Conservation (phyloP, 2,113 vertebrate genomes). For the Chaetorhynchus papuensis region DNA sequence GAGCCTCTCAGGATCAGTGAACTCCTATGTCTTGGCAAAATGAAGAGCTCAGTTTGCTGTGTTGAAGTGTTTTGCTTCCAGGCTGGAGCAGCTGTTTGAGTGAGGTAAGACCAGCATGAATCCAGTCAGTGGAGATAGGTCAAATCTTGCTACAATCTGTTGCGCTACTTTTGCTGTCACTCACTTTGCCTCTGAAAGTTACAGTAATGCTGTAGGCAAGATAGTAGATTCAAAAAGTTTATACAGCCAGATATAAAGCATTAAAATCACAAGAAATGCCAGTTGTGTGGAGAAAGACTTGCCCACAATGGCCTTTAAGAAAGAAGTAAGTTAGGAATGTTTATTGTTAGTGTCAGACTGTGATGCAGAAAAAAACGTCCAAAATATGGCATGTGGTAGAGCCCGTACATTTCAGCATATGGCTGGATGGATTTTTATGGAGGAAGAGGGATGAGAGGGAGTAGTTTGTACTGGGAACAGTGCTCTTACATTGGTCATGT, state of each 20-base stretch:
- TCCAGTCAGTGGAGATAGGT: background rate
- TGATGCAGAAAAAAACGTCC: no score
- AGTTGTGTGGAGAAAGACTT: rapidly evolving
- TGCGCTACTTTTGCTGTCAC: background rate
- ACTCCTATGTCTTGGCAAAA: background rate
- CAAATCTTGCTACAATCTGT: background rate
- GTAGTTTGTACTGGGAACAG: background rate
- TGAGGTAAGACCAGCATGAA: background rate
- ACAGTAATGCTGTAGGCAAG: background rate
- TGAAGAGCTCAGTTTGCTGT: background rate
- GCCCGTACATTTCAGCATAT: background rate
- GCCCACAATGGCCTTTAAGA: background rate
- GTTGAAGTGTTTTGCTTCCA: background rate
- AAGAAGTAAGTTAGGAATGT: background rate
- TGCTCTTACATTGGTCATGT: background rate
- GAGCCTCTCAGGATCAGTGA: background rate
- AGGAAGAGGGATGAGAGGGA: background rate
- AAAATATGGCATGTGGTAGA: background rate
- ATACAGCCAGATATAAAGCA: background rate
- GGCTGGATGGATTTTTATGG: background rate
- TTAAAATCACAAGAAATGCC: background rate
- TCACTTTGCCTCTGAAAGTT: background rate
- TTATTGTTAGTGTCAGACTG: background rate
- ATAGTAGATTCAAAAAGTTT: background rate
- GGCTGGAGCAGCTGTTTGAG: background rate